phyloP scores from a whole-genome alignment of 2,113 vertebrate genomes.

The Oxyruncus cristatus region DNA sequence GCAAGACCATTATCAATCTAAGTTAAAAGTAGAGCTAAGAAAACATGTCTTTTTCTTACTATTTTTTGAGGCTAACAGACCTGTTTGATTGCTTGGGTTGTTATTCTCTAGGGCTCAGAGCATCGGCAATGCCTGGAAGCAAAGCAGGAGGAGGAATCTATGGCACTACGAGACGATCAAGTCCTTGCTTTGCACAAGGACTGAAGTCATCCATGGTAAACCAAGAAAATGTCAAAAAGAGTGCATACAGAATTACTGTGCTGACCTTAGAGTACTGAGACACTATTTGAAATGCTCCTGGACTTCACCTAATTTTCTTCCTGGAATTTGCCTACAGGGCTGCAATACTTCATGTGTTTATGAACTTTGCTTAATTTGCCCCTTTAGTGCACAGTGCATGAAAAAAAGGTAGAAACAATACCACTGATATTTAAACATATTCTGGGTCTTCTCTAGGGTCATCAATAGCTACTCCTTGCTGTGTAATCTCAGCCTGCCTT shows the following conservation, averaged over 20 bases:
- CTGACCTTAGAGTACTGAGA: background rate
- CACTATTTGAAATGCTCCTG: background rate
- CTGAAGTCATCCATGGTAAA: background rate
- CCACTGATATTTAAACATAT: background rate
- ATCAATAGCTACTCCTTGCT: background rate
- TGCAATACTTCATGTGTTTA: background rate
- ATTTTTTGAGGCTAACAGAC: background rate
- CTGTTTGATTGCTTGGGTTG: accelerated
- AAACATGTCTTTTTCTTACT: background rate
- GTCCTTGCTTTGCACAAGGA: background rate
- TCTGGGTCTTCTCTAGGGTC: background rate
- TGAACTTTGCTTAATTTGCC: background rate
- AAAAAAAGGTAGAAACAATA: background rate
- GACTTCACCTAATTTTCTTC: background rate
- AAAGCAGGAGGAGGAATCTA: background rate
- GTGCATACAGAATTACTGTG: background rate
- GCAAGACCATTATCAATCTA: background rate
- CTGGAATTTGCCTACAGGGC: background rate
- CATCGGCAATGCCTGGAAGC: background rate
- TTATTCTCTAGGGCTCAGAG: background rate
- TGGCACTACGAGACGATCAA: background rate
- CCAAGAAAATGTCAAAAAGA: background rate
- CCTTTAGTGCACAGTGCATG: background rate
- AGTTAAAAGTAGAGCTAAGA: background rate
- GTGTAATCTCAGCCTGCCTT: background rate